Evolutionary conservation across 2,113 vertebrate species (phyloP).

Genomic region (Muntiacus muntjak): DNA sequence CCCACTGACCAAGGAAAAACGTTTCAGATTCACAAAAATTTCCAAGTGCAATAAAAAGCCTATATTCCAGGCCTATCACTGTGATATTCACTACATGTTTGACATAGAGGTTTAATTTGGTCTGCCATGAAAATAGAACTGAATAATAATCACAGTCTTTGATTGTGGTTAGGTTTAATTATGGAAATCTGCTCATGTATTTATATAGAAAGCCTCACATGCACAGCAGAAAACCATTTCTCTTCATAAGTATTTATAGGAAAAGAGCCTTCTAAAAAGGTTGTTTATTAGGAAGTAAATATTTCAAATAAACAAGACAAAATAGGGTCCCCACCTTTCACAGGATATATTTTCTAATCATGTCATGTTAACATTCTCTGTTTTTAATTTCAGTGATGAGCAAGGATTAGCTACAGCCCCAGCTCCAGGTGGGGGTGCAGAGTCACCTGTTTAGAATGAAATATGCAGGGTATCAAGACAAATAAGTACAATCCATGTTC

Average conservation of each 20-base stretch:
- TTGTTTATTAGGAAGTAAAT: conserved; percentile 29
- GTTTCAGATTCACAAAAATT: conserved; percentile 2
- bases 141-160: conserved; percentile 27
- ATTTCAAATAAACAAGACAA: conserved; percentile 33
- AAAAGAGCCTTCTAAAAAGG: conserved; percentile 15
- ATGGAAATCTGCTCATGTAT: neutral
- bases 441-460: neutral
- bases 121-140: conserved; percentile 11
- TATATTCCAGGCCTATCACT: neutral
- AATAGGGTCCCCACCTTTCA: neutral
- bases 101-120: neutral
- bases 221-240: neutral
- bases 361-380: neutral
- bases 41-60: neutral
- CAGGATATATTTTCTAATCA: neutral
- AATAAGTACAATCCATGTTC: neutral
- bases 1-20: neutral
- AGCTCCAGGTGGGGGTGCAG: neutral
- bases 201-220: conserved; percentile 18
- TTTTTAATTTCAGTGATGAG: neutral
- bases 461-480: neutral
- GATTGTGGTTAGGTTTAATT: conserved; percentile 52
- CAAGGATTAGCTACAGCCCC: neutral
- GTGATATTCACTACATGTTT: neutral
- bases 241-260: conserved; percentile 50